Conservation (phyloP, 2,113 vertebrate genomes). For the Cryptotis parvus region DNA sequence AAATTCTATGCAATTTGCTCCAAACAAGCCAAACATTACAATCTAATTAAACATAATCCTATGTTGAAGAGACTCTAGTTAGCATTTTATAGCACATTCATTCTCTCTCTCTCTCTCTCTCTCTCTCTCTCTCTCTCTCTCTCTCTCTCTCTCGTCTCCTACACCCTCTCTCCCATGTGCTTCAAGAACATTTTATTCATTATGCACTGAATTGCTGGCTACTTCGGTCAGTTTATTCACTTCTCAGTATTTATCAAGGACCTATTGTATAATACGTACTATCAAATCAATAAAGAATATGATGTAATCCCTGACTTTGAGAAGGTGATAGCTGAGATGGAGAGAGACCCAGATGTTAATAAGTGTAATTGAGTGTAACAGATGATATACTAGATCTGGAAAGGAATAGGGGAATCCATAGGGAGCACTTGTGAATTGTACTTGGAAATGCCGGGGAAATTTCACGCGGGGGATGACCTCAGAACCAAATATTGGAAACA, state of each 20-base stretch:
- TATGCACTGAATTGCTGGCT: neutral
- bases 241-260: slow-evolving; percentile 31
- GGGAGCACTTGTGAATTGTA: neutral
- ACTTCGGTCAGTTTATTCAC: slow-evolving; percentile 18
- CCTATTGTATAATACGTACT: neutral
- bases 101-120: neutral
- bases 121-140: neutral
- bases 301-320: neutral
- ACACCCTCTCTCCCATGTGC: neutral
- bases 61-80: neutral
- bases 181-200: neutral
- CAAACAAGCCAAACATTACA: slow-evolving; percentile 68
- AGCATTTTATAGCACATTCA: slow-evolving; percentile 40
- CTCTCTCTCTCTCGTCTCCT: neutral
- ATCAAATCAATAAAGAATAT: slow-evolving; percentile 35
- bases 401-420: neutral
- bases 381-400: neutral
- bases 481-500: neutral
- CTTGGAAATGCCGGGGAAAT: neutral
- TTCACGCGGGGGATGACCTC: slow-evolving; percentile 6
- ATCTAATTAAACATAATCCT: slow-evolving; percentile 69
- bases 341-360: neutral
- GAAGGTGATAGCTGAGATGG: neutral
- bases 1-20: slow-evolving; percentile 60
- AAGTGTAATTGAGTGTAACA: slow-evolving; percentile 10